Base-by-base conservation (phyloP, 2,113 vertebrate genomes). In the zebrafish (Danio rerio) region DNA sequence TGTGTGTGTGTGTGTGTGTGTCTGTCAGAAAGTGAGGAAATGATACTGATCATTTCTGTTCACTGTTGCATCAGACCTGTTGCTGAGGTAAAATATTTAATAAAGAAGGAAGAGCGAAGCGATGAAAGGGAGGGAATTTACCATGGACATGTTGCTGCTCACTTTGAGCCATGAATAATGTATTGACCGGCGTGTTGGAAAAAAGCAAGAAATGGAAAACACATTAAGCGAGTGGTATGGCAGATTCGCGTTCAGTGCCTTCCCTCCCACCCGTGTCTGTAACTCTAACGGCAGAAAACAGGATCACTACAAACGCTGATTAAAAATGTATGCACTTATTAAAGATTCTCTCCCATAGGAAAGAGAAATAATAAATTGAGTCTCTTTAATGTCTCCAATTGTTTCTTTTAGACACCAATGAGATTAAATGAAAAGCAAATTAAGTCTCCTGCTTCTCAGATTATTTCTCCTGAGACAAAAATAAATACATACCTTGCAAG, bases 161-260 rank as follows among this genome's bases (percentile, higher is more conserved):
- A 88, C 89, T 91, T 82, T 81, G 86, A 83, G 86, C 88, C 86
- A 93, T 94, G 90, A 93, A 94, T 94, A 92, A 94, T 93, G 88
- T 84, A 93, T 93, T 85, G 81, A 73, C 90, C 88, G 88, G 91
- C 90, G 91, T 90, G 91, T 88, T 74, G 75, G 83, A 89, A 56
- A 88, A 91, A 93, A 86, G 87, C 84, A 86, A 91, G 89, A 88
- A 92, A 91, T 90, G 87, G 89, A 92, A 91, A 90, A 91, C 91
- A 75, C 87, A 91, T 94, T 92, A 93, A 92, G 84, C 80, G 89
- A 88, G 87, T 65, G 72, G 80, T 84, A 81, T 86, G 86, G 86
- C 86, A 85, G 72, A 58, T 83, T 91, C 88, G 84, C 88, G 82
- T 89, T 89, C 85, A 40, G 83, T 87, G 72, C 47, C 65, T 77